Conservation (phyloP, 2,888 invertebrate species). For the Xestobium rufovillosum region DNA sequence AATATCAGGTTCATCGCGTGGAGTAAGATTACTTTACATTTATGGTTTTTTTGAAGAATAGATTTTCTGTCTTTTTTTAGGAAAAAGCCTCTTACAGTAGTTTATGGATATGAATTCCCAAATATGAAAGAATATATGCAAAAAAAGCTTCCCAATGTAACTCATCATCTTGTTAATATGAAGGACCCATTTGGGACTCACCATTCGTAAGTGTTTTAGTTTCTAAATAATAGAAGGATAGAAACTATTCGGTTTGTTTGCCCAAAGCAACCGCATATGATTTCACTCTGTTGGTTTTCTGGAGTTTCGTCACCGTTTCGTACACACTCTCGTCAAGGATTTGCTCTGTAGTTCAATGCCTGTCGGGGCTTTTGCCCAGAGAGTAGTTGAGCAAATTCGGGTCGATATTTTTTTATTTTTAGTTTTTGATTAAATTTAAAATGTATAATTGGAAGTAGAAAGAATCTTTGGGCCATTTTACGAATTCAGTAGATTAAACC, state of each 20-base stretch:
- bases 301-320: no score
- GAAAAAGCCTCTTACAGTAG: constrained; percentile 60
- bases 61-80: constrained; percentile 41
- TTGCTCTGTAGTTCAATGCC: no score
- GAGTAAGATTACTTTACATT: constrained; percentile 43
- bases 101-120: constrained; percentile 64
- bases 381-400: no score
- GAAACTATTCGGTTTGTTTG: no score
- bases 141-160: constrained; percentile 54
- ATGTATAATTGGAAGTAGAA: constrained; percentile 3
- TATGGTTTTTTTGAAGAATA: constrained; percentile 25
- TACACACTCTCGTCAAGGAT: no score
- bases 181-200: constrained; percentile 77
- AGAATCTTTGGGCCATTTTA: no score
- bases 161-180: constrained; percentile 61
- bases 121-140: constrained; percentile 44
- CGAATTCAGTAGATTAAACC: no score
- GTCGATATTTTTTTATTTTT: constrained; percentile 6
- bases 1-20: constrained; percentile 72
- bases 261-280: no score
- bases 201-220: constrained; percentile 64
- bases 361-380: no score
- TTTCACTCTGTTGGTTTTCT: no score
- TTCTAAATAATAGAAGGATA: no score
- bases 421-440: constrained; percentile 9